Evolutionary conservation across 1,140 invertebrate genomes (phyloP).

Genomic region (Coenobita brevimanus): DNA sequence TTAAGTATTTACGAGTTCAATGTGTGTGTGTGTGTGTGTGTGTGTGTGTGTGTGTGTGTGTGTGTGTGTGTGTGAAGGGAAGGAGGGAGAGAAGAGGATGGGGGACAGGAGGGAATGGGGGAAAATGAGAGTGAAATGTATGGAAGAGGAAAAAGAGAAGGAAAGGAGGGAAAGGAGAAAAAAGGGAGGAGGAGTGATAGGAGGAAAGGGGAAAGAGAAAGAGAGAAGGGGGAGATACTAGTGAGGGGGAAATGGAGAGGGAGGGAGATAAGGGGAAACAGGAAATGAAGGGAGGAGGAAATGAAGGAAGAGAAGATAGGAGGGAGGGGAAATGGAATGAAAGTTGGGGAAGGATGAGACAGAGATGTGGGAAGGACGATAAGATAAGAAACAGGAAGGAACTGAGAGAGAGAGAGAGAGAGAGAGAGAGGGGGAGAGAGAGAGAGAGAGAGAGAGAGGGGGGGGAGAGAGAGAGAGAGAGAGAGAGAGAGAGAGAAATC

Average conservation of each 20-base stretch:
- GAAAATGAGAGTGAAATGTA: background rate
- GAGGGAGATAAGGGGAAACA: background rate
- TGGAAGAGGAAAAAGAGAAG: background rate
- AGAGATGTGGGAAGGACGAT: background rate
- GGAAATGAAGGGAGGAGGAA: background rate
- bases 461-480: conserved; percentile 21
- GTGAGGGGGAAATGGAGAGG: conserved; percentile 20
- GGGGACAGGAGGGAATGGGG: background rate
- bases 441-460: background rate
- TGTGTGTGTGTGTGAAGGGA: background rate
- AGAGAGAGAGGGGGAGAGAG: background rate
- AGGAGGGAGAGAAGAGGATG: background rate
- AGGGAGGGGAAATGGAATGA: background rate
- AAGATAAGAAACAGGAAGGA: no score
- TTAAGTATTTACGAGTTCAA: no score
- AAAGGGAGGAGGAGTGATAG: background rate
- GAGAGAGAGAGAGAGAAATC: conserved; percentile 9
- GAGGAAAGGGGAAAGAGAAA: conserved; percentile 1
- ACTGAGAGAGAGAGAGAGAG: no score
- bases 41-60: conserved; percentile 22
- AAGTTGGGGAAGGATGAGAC: background rate
- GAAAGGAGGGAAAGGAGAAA: background rate
- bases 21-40: conserved; percentile 13
- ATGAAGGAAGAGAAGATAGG: background rate
- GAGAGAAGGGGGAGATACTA: background rate